These are phyloP conservation scores for Sisyra terminalis DNA, from an alignment of 2,888 invertebrate species.

Conservation along the genomic window DNA sequence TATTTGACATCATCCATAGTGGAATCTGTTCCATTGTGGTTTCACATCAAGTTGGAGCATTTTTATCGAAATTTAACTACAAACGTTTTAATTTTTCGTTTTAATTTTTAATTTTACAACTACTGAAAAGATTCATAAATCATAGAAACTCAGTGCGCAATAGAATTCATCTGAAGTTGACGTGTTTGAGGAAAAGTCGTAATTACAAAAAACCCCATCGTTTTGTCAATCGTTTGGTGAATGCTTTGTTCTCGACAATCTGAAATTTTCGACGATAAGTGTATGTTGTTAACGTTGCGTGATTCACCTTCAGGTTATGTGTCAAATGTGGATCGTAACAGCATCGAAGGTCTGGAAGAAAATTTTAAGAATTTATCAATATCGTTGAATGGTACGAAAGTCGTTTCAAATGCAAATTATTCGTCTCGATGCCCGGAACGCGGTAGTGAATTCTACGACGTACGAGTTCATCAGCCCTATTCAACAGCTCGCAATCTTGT, in stretches of 20 bases:
- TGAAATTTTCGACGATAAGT: constrained; percentile 3
- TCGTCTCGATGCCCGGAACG: constrained; percentile 26
- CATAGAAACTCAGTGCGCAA: no score
- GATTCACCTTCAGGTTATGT: constrained; percentile 7
- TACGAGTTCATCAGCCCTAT: constrained; percentile 3
- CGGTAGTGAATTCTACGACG: no score
- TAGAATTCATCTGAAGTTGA: no score
- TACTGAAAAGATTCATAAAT: no score
- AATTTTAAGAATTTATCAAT: constrained; percentile 2
- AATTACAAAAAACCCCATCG: not conserved
- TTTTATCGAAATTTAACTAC: no score
- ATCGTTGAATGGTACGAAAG: constrained; percentile 1
- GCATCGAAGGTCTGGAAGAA: constrained; percentile 13
- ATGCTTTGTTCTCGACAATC: constrained; percentile 2
- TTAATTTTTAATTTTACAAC: no score
- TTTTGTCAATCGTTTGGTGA: constrained; percentile 1
- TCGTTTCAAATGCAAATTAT: constrained; percentile 21
- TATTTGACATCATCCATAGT: no score
- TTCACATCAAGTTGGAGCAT: no score
- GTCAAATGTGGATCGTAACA: constrained; percentile 9
- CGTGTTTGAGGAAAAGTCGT: not conserved
- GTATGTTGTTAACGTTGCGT: constrained; percentile 7
- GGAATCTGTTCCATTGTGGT: no score
- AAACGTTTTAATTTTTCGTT: no score
- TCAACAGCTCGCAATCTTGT: constrained; percentile 28